Evolutionary conservation across 1,140 invertebrate genomes (phyloP).

Genomic region (Wasmannia auropunctata): DNA sequence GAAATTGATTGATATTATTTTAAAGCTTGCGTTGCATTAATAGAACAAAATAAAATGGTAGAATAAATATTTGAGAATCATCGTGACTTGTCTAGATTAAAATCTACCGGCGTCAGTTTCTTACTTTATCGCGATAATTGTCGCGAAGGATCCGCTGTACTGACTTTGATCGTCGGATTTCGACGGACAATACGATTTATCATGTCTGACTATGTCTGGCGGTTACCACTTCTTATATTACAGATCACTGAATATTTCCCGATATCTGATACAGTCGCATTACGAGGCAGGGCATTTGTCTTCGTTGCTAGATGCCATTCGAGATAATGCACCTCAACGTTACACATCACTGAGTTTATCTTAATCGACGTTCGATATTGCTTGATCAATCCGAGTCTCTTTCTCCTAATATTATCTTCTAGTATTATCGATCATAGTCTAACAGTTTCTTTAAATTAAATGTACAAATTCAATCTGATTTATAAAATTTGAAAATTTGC

Average conservation of each 20-base stretch:
- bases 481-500: background rate
- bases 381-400: background rate
- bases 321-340: conserved; percentile 10
- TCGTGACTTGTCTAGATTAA: background rate
- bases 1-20: background rate
- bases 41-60: background rate
- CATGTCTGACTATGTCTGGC: background rate
- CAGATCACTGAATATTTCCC: background rate
- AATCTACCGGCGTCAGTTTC: too few species aligned
- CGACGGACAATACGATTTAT: conserved; percentile 19
- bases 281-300: background rate
- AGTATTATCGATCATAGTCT: too few species aligned
- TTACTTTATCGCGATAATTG: background rate
- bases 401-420: background rate
- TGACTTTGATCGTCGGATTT: background rate
- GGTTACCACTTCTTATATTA: background rate
- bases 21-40: background rate
- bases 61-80: background rate
- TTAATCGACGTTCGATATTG: background rate
- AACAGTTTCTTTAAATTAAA: too few species aligned
- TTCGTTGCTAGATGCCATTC: conserved; percentile 10
- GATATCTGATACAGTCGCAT: conserved; percentile 6
- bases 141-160: background rate
- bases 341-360: conserved; percentile 5
- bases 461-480: background rate